Evolutionary conservation across 2,888 invertebrate species (phyloP), one percentile per base, ranked within the genome.

Genomic region (Marasmarcha lunaedactyla): DNA sequence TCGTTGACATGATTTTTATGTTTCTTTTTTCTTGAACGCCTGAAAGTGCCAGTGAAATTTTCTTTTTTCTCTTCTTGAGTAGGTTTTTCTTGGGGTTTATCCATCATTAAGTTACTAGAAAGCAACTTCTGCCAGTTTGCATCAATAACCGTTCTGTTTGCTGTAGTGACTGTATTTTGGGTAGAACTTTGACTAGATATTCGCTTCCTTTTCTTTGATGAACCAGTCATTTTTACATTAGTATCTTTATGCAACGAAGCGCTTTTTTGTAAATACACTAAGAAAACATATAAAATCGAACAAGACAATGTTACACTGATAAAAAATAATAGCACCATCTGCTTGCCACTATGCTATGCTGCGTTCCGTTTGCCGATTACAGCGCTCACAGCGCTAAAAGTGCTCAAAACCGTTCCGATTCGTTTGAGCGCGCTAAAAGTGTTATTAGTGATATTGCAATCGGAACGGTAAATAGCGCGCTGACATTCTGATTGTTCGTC

Each of bases 101-200:
- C 74, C 63, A 68, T 70, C 13, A 69, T 50, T 6, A 70, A 38
- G 41, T 54, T 67, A 45, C 59, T 72, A 2, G 71, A 55, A 26
- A 84, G 44, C 20, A 84, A 61, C 50, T 67, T 73, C 41, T 73
- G 71, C 84, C 84, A 84, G 46, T 84, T 84, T 6, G 73, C 76
- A 43, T 73, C 73, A 37, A 84, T 79, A 42, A 57, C 40, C 33
- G 68, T 67, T 35, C 84, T 57, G 25, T 56, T 47, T 13, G 2
- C 12, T 10, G 30, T 30, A 3, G 11, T 11, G 1, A 57, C 50
- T 2, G 68, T 54, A 5, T 72, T 68, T 54, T 60, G 70, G 65
- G 68, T 71, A 58, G 46, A 50, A 47, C 59, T 49, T 1, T 54
- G 60, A 42, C 54, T 56, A 11, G 56, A 41, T 39, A 47, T 62